Conservation (phyloP, 2,797 vertebrate genomes). For the Tokudaia tokunoshimensis region DNA sequence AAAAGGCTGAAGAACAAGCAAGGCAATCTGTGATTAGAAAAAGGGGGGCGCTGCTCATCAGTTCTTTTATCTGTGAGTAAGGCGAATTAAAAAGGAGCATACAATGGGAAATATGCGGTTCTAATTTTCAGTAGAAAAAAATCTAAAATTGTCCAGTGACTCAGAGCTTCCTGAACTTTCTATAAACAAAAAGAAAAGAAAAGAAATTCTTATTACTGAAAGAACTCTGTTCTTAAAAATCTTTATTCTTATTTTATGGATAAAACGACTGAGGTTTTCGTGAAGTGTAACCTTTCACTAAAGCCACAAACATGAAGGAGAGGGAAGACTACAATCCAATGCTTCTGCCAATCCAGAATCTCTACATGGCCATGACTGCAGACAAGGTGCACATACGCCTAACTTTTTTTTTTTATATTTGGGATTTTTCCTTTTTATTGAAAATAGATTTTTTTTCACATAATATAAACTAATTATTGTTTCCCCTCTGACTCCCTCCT, state of each 20-base stretch:
- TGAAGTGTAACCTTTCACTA: background rate
- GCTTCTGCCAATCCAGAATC: background rate
- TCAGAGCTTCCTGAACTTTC: background rate
- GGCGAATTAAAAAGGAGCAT: background rate
- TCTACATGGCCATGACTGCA: background rate
- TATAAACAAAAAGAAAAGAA: background rate
- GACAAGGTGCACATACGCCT: background rate
- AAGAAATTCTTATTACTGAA: background rate
- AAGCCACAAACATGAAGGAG: background rate
- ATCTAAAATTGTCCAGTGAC: background rate
- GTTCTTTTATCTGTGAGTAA: constrained; percentile 22
- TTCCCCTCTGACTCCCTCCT: background rate
- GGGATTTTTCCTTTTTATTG: background rate
- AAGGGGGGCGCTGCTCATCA: background rate
- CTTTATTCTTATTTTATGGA: background rate
- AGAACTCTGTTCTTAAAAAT: background rate
- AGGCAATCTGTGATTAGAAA: constrained; percentile 15
- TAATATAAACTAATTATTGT: background rate
- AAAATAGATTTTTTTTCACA: background rate
- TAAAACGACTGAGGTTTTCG: background rate
- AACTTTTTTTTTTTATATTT: background rate
- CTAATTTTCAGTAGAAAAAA: background rate
- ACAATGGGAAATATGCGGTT: background rate
- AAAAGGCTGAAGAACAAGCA: background rate
- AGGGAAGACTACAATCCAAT: background rate